Percentiles rank a stretch among this genome's conserved stretches.
These are phyloP conservation scores for Ridgeia piscesae DNA, from an alignment of 1,140 invertebrate species.

Conservation along the genomic window DNA sequence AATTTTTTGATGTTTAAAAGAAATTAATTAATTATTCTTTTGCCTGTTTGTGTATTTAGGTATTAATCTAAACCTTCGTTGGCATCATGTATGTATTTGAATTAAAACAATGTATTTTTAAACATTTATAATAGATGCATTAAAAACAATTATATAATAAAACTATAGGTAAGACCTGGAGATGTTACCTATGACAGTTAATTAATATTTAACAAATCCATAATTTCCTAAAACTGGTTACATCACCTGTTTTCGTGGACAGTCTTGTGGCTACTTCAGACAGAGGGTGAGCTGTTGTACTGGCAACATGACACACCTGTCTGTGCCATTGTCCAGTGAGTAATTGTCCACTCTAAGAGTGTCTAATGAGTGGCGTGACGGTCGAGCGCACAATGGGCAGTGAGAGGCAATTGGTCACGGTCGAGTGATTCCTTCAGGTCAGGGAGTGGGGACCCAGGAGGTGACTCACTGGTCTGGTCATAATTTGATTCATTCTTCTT, in stretches of 20 bases:
- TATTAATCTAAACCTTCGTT: background rate
- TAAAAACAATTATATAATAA: too few species aligned
- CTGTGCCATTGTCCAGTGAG: background rate
- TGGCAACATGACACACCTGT: background rate
- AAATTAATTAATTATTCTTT: background rate
- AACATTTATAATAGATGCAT: background rate
- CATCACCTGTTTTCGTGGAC: background rate
- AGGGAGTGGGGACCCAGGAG: background rate
- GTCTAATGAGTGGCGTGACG: background rate
- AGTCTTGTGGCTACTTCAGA: background rate
- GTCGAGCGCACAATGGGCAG: background rate
- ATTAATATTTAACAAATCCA: background rate
- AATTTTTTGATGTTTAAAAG: too few species aligned
- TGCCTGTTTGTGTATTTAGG: background rate
- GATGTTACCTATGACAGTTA: background rate
- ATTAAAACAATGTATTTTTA: background rate
- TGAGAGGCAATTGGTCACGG: background rate
- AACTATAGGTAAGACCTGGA: background rate
- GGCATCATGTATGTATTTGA: background rate
- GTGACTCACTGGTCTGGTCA: background rate
- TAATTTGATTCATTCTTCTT: background rate
- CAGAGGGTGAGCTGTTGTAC: background rate
- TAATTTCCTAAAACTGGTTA: background rate
- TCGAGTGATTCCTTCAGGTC: background rate
- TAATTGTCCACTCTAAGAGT: background rate